Evolutionary conservation across 2,888 invertebrate genomes (phyloP), one percentile per base, ranked within the genome.

Genomic region (Melanargia galathea): DNA sequence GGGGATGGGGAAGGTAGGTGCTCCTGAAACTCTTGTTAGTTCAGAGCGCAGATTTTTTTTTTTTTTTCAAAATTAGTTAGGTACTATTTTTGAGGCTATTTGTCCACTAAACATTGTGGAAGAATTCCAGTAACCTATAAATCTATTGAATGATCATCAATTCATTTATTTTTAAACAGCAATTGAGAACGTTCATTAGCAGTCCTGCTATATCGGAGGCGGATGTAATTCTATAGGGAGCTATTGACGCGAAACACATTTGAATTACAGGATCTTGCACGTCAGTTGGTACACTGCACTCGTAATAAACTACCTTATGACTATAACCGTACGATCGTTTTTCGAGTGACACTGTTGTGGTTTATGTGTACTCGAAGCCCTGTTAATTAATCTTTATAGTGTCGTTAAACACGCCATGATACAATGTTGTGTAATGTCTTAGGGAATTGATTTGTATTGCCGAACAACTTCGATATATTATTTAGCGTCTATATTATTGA

Each of bases 371-470:
- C 33, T 30, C 49, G 59, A 59, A 62, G 62, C 56, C 38, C 22
- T 40, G 60, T 65, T 63, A 65, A 65, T 65, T 63, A 65, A 65
- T 63, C 62, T 65, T 65, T 65, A 65, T 63, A 52, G 60, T 65
- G 60, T 65, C 65, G 63, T 60, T 63, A 63, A 62, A 52, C 56
- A 65, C 56, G 63, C 63, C 65, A 63, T 55, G 62, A 57, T 60
- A 56, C 60, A 63, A 63, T 62, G 65, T 62, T 60, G 62, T 45
- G 43, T 55, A 59, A 65, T 35, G 56, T 49, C 54, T 48, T 52
- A 55, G 56, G 56, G 63, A 65, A 65, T 65, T 65, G 65, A 60
- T 65, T 62, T 65, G 63, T 55, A 54, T 48, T 40, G 49, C 49
- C 1, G 33, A 52, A 33, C 20, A 22, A 33, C 52, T 52, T 52